Evolutionary conservation across 2,797 vertebrate genomes (phyloP), one percentile per base, ranked within the genome.

Genomic region (Enteromius fasciolatus): DNA sequence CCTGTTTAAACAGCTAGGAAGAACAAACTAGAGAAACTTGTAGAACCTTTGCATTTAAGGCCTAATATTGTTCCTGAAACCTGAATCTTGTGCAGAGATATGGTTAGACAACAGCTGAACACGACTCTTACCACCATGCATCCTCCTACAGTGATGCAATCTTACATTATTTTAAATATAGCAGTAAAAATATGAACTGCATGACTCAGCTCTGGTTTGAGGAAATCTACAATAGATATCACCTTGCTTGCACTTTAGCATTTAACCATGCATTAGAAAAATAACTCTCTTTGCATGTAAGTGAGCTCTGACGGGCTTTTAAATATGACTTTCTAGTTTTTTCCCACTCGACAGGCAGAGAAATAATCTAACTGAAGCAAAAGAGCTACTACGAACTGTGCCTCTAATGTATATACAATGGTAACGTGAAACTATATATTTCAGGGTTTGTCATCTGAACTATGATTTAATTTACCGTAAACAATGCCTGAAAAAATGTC

Each of bases 31-130:
- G 10, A 57, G 7, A 75, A 17, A 15, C n/a, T 3, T 36, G 5
- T 52, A 73, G 10, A 57, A 17, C 2, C 0, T 39, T 75, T 25
- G 50, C 5, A 33, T n/a, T 52, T 14, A 57, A 59, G 20, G 33
- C 73, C 73, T 74, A 59, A 11, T 18, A 59, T 61, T 44, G 39
- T 44, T 0, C 12, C 44, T 66, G 48, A 39, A 39, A 68, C 12
- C 3, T 33, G 23, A n/a, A 23, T 36, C n/a, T 28, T n/a, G 12
- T 14, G 15, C 33, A 54, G 64, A n/a, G 15, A 57, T 57, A 67
- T 68, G 28, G 18, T 44, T 66, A 14, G 25, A 78, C 18, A 67
- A 50, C n/a, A 44, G n/a, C n/a, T 69, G 15, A 59, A 80, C 23
- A 57, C 5, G 10, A 20, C n/a, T 41, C 20, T 14, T 48, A 2